Base-by-base conservation (phyloP, 2,113 vertebrate genomes). In the Cynopterus brachyotis region DNA sequence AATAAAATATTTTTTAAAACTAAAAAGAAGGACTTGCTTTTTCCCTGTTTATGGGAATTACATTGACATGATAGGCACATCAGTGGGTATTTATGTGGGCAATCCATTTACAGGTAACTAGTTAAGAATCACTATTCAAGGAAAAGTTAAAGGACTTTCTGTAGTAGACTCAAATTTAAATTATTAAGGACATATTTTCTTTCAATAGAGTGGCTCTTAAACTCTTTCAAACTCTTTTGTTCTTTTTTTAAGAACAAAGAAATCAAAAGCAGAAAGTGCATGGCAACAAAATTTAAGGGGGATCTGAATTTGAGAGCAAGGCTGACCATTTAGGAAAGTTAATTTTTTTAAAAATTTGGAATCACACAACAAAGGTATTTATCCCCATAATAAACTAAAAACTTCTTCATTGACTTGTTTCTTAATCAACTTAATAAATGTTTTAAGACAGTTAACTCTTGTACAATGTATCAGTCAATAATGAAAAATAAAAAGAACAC, bases 161-260 rank as follows among this genome's bases (percentile, higher is more conserved):
- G 4, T 35, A 64, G 13, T 15, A 85, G 26, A 87, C 19, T 26
- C 26, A 94, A 85, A 69, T 55, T 94, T 69, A 86, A 94, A 82
- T 72, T 62, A 85, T 67, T 64, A 76, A 92, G 37, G 26, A 40
- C 40, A 87, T 37, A 32, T 64, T 75, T 94, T 57, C 80, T 81
- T 96, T 93, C 53, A 95, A 82, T 76, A 87, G 13, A 66, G 6
- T 60, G 57, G 42, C 47, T 37, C 50, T 81, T 59, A 59, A 73
- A 91, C 66, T 81, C 47, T 82, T 84, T 47, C 57, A 93, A 96
- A 88, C 16, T 50, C 53, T 91, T n/a, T n/a, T n/a, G n/a, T n/a
- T n/a, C n/a, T n/a, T n/a, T 75, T 85, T 89, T 59, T 30, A 79
- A 86, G 17, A 95, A 80, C 0, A 35, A 62, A 78, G 73, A 55